phyloP scores from a whole-genome alignment of 2,888 invertebrate genomes.

The Cybosia mesomella region DNA sequence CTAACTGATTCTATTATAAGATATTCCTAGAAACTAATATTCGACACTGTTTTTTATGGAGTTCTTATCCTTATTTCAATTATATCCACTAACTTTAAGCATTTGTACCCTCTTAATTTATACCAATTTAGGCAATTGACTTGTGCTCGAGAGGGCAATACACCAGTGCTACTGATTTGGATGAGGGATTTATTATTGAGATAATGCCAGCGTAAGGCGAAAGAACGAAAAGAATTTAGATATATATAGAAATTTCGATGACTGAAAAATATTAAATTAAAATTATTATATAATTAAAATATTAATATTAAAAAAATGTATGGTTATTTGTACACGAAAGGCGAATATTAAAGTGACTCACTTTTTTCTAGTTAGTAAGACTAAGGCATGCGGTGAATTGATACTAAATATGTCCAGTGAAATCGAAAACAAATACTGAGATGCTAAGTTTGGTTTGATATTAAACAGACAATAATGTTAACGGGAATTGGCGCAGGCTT shows the following conservation, averaged over 20 bases:
- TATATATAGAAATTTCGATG: not conserved
- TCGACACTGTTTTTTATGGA: conserved; percentile 22
- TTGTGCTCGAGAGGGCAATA: conserved; percentile 51
- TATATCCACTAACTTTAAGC: conserved; percentile 48
- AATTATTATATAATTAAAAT: no score
- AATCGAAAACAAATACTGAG: no score
- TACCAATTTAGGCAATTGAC: conserved; percentile 83
- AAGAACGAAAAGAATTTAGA: not conserved
- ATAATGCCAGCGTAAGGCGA: conserved; percentile 15
- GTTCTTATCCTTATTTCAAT: conserved; percentile 69
- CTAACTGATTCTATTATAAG: not conserved
- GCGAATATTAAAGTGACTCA: no score
- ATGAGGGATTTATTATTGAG: conserved; percentile 38
- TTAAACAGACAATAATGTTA: no score
- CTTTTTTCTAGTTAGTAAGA: no score
- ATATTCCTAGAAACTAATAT: conserved; percentile 27
- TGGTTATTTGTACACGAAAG: not conserved
- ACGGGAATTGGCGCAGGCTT: no score
- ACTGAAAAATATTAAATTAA: not conserved
- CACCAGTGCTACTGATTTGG: conserved; percentile 41
- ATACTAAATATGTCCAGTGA: no score
- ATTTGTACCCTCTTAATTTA: conserved; percentile 70
- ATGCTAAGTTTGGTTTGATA: no score
- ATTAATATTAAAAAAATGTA: not conserved
- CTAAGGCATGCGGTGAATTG: no score